These are phyloP conservation scores for Muntiacus muntjak DNA, from an alignment of 2,113 vertebrate genomes.

Conservation along the genomic window DNA sequence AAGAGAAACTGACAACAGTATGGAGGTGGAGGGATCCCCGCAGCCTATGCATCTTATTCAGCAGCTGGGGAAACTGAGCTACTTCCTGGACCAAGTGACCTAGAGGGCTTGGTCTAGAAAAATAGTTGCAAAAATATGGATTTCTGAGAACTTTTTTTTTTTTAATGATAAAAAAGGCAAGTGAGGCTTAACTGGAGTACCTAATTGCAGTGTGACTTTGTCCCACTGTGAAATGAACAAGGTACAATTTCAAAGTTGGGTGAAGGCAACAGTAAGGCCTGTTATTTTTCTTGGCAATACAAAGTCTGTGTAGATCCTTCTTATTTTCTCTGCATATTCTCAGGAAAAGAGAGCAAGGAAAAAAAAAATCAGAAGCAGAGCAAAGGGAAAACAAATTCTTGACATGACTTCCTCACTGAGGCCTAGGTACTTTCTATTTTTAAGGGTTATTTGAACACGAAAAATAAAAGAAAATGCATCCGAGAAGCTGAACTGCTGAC, in stretches of 20 bases:
- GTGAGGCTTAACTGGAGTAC: not conserved
- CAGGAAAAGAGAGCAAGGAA: conserved; percentile 7
- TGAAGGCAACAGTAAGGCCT: not conserved
- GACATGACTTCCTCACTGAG: not conserved
- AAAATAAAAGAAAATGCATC: conserved; percentile 12
- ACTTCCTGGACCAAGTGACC: not conserved
- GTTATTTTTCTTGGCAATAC: conserved; percentile 43
- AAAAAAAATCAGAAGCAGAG: not conserved
- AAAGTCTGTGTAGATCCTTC: not conserved
- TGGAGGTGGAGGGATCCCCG: no score
- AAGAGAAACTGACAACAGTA: not conserved
- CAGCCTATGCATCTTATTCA: not conserved
- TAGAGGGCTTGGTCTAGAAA: not conserved
- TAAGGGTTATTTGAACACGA: conserved; percentile 3
- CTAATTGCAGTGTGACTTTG: not conserved
- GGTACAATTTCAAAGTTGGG: not conserved
- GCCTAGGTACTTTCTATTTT: conserved; percentile 11
- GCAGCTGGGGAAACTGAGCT: not conserved
- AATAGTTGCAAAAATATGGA: not conserved
- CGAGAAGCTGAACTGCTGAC: conserved; percentile 32
- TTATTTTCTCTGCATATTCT: conserved; percentile 36
- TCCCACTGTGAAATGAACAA: not conserved
- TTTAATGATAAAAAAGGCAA: not conserved
- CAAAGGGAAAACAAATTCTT: conserved; percentile 2
- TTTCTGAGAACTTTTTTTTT: not conserved